These are phyloP conservation scores for Dastarcus helophoroides DNA, from an alignment of 2,888 invertebrate genomes.

Conservation along the genomic window DNA sequence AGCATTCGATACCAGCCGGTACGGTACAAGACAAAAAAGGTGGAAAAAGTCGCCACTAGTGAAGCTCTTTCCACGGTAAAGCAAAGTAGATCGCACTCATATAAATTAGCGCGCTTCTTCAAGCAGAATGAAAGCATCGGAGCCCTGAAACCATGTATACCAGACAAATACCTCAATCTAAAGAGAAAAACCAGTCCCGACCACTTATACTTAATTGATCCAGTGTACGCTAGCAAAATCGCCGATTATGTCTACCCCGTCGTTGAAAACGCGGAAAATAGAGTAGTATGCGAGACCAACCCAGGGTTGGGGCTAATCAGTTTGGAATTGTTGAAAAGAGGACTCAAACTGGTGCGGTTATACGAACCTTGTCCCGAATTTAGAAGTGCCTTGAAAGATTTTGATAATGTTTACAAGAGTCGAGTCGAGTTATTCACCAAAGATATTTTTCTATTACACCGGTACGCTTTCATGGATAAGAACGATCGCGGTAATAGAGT, in stretches of 20 bases:
- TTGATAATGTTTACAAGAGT: slow-evolving; percentile 4
- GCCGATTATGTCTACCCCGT: slow-evolving; percentile 18
- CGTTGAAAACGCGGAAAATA: slow-evolving; percentile 16
- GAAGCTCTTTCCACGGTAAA: too few species aligned
- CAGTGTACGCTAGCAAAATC: slow-evolving; percentile 20
- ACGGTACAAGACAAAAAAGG: too few species aligned
- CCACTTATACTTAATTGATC: slow-evolving; percentile 23
- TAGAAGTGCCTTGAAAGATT: slow-evolving; percentile 31
- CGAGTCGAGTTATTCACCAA: slow-evolving; percentile 39
- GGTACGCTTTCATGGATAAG: slow-evolving; percentile 46
- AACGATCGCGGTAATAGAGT: slow-evolving; percentile 45
- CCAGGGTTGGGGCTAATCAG: slow-evolving; percentile 58
- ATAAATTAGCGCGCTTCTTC: too few species aligned
- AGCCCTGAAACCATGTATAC: too few species aligned
- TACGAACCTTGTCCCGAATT: slow-evolving; percentile 48
- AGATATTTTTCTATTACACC: slow-evolving; percentile 49
- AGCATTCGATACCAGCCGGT: too few species aligned
- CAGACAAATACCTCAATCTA: too few species aligned
- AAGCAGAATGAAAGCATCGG: too few species aligned
- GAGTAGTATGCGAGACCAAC: slow-evolving; percentile 52
- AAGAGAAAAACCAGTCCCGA: slow-evolving; percentile 12
- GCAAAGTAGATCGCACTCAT: too few species aligned
- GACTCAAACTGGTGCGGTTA: slow-evolving; percentile 42
- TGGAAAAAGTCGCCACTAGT: too few species aligned
- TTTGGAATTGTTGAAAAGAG: slow-evolving; percentile 42